A percentile compares a stretch with the other conserved stretches of the same genome.
phyloP scores from a whole-genome alignment of 2,888 invertebrate genomes.

The Catonia carolina region DNA sequence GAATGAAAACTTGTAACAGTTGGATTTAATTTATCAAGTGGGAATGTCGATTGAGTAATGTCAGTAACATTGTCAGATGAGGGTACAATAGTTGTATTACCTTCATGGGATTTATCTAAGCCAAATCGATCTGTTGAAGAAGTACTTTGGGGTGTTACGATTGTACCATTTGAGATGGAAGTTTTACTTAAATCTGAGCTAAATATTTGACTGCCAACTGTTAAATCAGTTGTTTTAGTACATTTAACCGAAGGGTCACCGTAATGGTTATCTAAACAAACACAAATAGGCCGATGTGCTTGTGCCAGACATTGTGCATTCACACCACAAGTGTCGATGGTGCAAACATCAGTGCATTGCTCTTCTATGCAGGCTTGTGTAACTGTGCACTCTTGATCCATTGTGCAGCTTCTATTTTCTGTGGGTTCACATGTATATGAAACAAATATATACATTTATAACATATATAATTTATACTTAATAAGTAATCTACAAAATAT shows the following conservation, averaged over 20 bases:
- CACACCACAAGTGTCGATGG: constrained; percentile 51
- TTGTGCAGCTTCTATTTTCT: constrained; percentile 57
- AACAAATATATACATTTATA: constrained; percentile 16
- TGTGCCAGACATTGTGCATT: constrained; percentile 72
- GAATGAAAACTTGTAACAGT: no score
- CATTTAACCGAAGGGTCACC: constrained; percentile 30
- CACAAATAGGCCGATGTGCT: constrained; percentile 77
- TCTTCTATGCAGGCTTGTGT: constrained; percentile 77
- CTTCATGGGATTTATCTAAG: no score
- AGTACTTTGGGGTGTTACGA: no score
- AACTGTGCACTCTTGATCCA: constrained; percentile 76
- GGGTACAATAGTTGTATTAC: no score
- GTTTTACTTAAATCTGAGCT: no score
- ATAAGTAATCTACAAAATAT: constrained; percentile 12
- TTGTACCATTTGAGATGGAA: no score
- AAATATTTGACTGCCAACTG: no score
- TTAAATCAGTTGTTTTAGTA: no score
- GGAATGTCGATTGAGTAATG: neutral
- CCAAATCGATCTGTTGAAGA: no score
- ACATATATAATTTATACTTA: constrained; percentile 7
- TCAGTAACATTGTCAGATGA: no score
- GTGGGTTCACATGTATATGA: constrained; percentile 36
- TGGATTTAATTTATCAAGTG: no score
- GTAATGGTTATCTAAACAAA: constrained; percentile 44
- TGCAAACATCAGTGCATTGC: constrained; percentile 74